These are phyloP conservation scores for Chaetophractus vellerosus DNA, from an alignment of 2,797 vertebrate species.

Conservation along the genomic window DNA sequence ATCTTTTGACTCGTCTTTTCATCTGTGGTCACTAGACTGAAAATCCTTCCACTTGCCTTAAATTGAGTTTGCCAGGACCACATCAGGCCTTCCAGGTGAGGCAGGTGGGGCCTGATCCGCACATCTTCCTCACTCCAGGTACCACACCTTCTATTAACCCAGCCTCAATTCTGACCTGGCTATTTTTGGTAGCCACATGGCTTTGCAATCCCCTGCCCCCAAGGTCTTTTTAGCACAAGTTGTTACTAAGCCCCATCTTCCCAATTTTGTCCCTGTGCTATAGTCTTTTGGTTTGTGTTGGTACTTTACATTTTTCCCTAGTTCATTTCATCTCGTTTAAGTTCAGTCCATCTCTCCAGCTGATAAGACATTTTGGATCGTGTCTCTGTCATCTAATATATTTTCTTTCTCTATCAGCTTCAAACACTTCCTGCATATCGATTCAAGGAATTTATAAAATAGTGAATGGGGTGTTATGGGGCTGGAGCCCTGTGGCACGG, in stretches of 20 bases:
- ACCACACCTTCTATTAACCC: not conserved
- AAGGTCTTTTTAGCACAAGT: not conserved
- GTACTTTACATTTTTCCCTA: not conserved
- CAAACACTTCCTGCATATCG: not conserved
- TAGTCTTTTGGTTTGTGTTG: not conserved
- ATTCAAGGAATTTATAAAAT: constrained; percentile 28
- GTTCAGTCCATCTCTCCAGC: constrained; percentile 13
- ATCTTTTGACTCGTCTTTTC: not conserved
- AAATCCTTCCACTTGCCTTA: not conserved
- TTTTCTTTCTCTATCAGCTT: constrained; percentile 8
- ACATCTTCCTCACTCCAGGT: not conserved
- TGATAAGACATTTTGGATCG: not conserved
- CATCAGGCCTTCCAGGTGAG: not conserved
- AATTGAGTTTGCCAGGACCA: not conserved
- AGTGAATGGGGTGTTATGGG: not conserved
- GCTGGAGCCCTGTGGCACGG: not conserved
- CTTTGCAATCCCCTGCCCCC: not conserved
- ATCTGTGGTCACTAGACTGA: not conserved
- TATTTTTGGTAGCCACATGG: not conserved
- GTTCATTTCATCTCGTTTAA: constrained; percentile 13
- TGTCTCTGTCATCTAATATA: constrained; percentile 8
- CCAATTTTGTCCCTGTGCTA: not conserved
- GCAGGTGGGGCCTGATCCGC: not conserved
- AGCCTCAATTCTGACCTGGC: not conserved
- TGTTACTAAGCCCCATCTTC: not conserved